These are phyloP conservation scores for Holotrichia oblita DNA, from an alignment of 1,140 invertebrate genomes.

Conservation along the genomic window DNA sequence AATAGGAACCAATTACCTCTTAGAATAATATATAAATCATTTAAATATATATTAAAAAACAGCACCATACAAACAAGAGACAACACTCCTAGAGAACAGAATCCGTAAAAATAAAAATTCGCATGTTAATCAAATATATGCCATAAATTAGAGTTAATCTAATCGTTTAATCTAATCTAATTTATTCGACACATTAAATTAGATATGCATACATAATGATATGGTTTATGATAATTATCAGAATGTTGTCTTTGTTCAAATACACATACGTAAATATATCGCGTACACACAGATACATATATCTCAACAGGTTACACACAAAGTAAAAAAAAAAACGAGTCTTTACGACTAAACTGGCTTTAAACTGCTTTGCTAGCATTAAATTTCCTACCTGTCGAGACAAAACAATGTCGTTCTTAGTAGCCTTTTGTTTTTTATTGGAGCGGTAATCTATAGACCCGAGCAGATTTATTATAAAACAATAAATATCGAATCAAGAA, in stretches of 20 bases:
- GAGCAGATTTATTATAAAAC: conserved; percentile 23
- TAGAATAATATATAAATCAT: no score
- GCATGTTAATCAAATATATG: not conserved
- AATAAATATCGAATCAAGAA: conserved; percentile 9
- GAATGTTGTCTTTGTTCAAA: conserved; percentile 11
- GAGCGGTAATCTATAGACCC: conserved; percentile 3
- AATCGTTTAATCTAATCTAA: not conserved
- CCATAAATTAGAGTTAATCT: not conserved
- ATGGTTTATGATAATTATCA: conserved; percentile 21
- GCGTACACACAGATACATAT: conserved; percentile 21
- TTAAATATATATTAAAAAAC: no score
- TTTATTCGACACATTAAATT: conserved; percentile 11
- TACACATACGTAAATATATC: conserved; percentile 25
- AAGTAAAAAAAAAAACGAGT: conserved; percentile 14
- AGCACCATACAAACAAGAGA: no score
- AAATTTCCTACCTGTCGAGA: conserved; percentile 36
- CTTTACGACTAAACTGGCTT: conserved; percentile 36
- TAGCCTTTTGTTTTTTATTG: conserved; percentile 25
- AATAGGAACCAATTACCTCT: no score
- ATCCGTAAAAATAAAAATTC: not conserved
- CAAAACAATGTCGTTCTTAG: conserved; percentile 35
- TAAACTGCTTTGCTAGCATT: conserved; percentile 33
- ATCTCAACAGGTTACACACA: conserved; percentile 35
- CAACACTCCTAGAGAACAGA: no score
- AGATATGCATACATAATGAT: conserved; percentile 8